These are phyloP conservation scores for Parauchenoglanis ngamensis DNA, from an alignment of 2,797 vertebrate species.

Conservation along the genomic window DNA sequence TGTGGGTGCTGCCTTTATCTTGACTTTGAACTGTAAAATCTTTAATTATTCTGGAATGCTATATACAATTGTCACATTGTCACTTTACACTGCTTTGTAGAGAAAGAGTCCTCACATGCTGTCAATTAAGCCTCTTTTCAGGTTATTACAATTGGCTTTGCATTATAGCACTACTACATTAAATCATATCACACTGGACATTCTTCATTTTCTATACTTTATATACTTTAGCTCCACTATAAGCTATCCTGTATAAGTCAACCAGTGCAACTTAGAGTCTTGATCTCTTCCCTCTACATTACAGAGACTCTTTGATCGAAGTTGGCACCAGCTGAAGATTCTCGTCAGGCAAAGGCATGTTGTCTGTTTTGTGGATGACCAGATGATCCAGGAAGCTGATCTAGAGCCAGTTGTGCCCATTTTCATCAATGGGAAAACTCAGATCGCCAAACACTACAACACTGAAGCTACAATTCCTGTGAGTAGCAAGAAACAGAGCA, in stretches of 20 bases:
- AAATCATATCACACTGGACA: background rate
- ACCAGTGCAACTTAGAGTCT: background rate
- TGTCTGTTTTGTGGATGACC: constrained; percentile 74
- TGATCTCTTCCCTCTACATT: background rate
- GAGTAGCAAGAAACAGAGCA: constrained; percentile 58
- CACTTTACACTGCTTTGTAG: background rate
- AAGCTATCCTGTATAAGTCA: background rate
- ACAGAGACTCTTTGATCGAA: constrained; percentile 76
- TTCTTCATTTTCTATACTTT: background rate
- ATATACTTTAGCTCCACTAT: background rate
- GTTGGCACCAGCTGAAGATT: constrained; percentile 83
- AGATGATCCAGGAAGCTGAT: constrained; percentile 60
- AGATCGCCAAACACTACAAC: constrained; percentile 73
- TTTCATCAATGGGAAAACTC: constrained; percentile 80
- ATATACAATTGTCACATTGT: background rate
- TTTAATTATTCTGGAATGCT: background rate
- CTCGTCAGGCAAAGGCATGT: constrained; percentile 69
- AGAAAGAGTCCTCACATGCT: background rate
- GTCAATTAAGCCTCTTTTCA: background rate
- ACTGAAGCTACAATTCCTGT: constrained; percentile 72
- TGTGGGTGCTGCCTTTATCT: background rate
- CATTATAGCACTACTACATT: too few species aligned
- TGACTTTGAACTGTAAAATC: background rate
- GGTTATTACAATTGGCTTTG: background rate
- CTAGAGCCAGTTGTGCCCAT: constrained; percentile 74